Conservation (phyloP, 2,113 vertebrate genomes). For the Sebastes schlegelii region DNA sequence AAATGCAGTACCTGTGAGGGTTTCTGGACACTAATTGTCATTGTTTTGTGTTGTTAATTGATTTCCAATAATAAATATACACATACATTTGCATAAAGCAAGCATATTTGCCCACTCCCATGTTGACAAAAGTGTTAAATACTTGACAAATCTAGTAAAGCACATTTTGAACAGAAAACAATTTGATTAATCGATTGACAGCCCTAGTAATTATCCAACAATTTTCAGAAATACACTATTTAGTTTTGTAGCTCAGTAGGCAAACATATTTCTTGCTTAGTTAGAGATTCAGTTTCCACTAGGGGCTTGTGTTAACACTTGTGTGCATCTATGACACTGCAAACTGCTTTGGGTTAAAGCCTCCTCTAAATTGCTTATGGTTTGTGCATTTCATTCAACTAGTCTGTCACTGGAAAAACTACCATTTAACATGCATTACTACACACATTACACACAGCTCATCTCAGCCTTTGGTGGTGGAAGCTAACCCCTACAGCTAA, state of each 20-base stretch:
- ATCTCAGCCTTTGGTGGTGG: slow-evolving; percentile 48
- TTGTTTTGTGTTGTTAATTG: too few relatives aligned
- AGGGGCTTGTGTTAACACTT: slow-evolving; percentile 6
- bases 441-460: slow-evolving; percentile 44
- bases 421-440: slow-evolving; percentile 61
- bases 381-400: slow-evolving; percentile 49
- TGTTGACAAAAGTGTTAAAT: too few relatives aligned
- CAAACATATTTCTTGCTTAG: not conserved
- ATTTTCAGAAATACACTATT: slow-evolving; percentile 11
- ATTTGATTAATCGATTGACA: too few relatives aligned
- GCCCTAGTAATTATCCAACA: slow-evolving; percentile 5
- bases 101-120: too few relatives aligned
- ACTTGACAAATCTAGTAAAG: too few relatives aligned
- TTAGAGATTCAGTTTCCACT: slow-evolving; percentile 14
- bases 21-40: too few relatives aligned
- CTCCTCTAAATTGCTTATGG: slow-evolving; percentile 29
- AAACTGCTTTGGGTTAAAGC: slow-evolving; percentile 35
- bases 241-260: not conserved
- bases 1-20: too few relatives aligned
- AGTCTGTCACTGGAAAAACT: slow-evolving; percentile 35
- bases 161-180: too few relatives aligned
- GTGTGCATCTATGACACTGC: not conserved
- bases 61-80: too few relatives aligned
- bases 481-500: slow-evolving; percentile 73
- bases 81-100: too few relatives aligned